These are phyloP conservation scores for Melipona beecheii DNA, from an alignment of 2,888 invertebrate species.

Conservation along the genomic window DNA sequence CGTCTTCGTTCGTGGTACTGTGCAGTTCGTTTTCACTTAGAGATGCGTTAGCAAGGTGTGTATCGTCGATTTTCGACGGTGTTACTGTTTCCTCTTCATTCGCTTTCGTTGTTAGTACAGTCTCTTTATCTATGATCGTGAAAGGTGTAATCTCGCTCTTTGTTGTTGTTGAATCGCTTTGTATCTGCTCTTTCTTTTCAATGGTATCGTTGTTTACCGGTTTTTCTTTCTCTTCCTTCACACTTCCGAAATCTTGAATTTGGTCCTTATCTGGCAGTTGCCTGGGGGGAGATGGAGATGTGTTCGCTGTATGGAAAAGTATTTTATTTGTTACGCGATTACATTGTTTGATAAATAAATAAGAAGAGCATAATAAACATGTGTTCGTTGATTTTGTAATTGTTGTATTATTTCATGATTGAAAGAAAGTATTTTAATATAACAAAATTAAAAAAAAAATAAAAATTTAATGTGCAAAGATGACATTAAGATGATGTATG, in stretches of 20 bases:
- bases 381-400: neutral
- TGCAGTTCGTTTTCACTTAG: slow-evolving; percentile 4
- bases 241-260: neutral
- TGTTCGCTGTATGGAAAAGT: neutral
- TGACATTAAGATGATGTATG: too few relatives aligned
- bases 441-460: neutral
- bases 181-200: neutral
- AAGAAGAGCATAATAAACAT: neutral
- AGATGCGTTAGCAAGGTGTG: neutral
- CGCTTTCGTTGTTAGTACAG: neutral
- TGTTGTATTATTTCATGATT: neutral
- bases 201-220: neutral
- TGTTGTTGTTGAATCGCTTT: slow-evolving; percentile 6
- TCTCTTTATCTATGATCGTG: neutral
- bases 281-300: neutral
- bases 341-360: neutral
- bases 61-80: slow-evolving; percentile 4
- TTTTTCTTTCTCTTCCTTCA: neutral
- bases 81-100: neutral
- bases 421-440: neutral
- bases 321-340: neutral
- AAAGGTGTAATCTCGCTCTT: neutral
- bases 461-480: too few relatives aligned
- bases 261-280: neutral
- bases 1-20: neutral